Conservation (phyloP, 2,113 vertebrate genomes). For the Nothocercus nigrocapillus region DNA sequence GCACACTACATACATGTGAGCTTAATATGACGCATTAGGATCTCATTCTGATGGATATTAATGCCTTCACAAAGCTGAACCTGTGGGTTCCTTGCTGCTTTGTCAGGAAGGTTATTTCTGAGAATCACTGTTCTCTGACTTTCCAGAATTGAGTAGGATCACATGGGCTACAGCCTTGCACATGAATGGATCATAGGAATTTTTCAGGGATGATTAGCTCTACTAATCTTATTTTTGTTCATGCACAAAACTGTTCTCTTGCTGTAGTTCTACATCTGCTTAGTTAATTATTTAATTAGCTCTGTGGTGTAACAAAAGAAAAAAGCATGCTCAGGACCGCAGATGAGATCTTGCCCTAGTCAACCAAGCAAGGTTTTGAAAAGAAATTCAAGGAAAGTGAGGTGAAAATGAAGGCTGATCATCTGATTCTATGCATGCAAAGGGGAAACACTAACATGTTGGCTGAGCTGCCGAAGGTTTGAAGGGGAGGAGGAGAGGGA, state of each 20-base stretch:
- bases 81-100: background rate
- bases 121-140: background rate
- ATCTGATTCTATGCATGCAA: background rate
- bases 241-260: background rate
- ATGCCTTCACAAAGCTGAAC: background rate
- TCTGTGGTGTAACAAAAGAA: background rate
- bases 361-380: background rate
- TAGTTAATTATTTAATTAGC: background rate
- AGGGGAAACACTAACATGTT: too few relatives aligned
- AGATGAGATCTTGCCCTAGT: too few relatives aligned
- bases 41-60: rapidly evolving
- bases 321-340: background rate
- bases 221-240: background rate
- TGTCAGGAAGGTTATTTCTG: background rate
- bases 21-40: background rate
- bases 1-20: background rate
- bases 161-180: background rate
- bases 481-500: background rate
- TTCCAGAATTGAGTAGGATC: background rate
- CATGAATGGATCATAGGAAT: background rate
- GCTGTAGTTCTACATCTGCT: background rate
- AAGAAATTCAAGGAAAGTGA: background rate
- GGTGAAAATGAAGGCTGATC: background rate
- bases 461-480: background rate
- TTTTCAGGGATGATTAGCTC: background rate